phyloP scores from a whole-genome alignment of 37 sponge, comb jelly and placozoan species.

The Eunapius fragilis region DNA sequence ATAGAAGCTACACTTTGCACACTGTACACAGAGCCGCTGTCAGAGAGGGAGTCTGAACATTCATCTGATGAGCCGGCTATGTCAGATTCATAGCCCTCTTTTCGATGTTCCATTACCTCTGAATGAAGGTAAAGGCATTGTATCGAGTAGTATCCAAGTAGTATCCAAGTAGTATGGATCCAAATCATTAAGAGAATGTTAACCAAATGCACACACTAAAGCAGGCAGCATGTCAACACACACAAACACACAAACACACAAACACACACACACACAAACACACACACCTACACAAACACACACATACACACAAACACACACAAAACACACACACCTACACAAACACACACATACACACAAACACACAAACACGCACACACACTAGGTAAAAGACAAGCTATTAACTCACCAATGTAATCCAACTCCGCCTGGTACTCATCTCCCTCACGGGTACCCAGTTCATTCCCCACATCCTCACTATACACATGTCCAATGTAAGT shows the following conservation, averaged over 20 bases:
- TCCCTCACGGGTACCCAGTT: slow-evolving; percentile 51
- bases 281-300: too few relatives aligned
- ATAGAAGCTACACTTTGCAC: slow-evolving; percentile 2
- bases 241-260: too few relatives aligned
- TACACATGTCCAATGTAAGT: slow-evolving; percentile 75
- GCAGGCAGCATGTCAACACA: too few relatives aligned
- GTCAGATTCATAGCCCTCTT: slow-evolving; percentile 67
- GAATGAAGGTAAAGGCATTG: not conserved
- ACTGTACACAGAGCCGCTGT: slow-evolving; percentile 27
- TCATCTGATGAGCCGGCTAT: slow-evolving; percentile 3
- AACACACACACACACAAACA: too few relatives aligned
- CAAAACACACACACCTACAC: too few relatives aligned
- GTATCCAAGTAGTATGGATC: too few relatives aligned
- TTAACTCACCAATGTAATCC: slow-evolving; percentile 87
- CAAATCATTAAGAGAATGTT: too few relatives aligned
- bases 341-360: too few relatives aligned
- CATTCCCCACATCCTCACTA: slow-evolving; percentile 71
- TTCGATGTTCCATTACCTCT: slow-evolving; percentile 77
- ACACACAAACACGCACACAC: too few relatives aligned
- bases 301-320: too few relatives aligned
- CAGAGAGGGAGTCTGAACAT: not conserved
- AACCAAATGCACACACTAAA: too few relatives aligned
- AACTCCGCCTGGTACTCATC: slow-evolving; percentile 94
- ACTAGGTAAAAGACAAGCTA: too few relatives aligned
- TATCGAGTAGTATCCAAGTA: not conserved